phyloP scores from a whole-genome alignment of 2,888 invertebrate genomes.

The Stramonita haemastoma region DNA sequence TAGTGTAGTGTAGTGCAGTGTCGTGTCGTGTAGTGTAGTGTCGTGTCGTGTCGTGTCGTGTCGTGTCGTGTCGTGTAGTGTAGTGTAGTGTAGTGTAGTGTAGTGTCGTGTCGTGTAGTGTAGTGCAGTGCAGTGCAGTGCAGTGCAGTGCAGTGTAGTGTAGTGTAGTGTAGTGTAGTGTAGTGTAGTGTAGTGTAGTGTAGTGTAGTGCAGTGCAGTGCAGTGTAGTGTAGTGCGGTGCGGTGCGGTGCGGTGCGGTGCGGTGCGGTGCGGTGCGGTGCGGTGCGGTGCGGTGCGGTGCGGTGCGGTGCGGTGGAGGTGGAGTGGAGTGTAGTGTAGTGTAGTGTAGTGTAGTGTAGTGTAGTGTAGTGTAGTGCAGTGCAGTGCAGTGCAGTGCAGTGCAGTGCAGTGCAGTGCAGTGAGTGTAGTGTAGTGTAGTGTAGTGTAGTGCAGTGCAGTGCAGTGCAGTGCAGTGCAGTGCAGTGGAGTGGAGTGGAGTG shows the following conservation, averaged over 20 bases:
- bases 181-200: neutral
- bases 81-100: neutral
- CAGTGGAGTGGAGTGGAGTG: neutral
- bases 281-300: neutral
- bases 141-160: neutral
- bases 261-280: neutral
- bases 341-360: neutral
- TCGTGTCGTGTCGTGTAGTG: neutral
- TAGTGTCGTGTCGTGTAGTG: neutral
- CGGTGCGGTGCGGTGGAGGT: neutral
- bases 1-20: neutral
- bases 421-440: too few species aligned
- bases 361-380: neutral
- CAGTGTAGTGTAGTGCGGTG: neutral
- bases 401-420: neutral
- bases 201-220: neutral
- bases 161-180: neutral
- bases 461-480: too few species aligned
- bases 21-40: too few species aligned
- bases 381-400: neutral
- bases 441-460: too few species aligned
- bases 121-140: neutral
- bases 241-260: neutral
- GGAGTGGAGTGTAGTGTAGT: neutral
- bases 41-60: neutral